Conservation (phyloP, 2,888 invertebrate genomes). For the Acanthosepion pharaonis region DNA sequence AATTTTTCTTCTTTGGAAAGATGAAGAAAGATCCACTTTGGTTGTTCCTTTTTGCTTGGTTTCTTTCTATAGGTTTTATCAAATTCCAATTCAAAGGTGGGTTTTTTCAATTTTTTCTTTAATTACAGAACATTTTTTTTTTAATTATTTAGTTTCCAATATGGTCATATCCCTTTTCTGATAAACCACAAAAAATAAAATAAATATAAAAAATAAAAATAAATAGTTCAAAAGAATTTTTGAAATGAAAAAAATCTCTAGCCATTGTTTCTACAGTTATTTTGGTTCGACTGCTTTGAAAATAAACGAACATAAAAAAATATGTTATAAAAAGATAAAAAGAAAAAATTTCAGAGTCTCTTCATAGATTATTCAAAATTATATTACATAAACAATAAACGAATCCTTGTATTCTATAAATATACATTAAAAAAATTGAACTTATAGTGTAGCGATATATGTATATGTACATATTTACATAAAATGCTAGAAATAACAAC, state of each 20-base stretch:
- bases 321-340: not conserved
- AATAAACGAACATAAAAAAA: not conserved
- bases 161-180: not conserved
- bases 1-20: not conserved
- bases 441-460: not conserved
- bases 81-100: not conserved
- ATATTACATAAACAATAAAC: constrained; percentile 33
- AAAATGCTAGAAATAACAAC: no score
- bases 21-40: not conserved
- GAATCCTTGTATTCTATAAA: not conserved
- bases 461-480: not conserved
- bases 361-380: constrained; percentile 6
- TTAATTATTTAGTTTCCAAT: not conserved
- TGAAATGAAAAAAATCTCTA: not conserved
- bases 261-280: not conserved
- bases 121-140: not conserved
- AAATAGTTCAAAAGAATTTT: not conserved
- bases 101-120: not conserved
- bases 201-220: not conserved
- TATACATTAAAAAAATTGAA: not conserved
- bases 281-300: not conserved
- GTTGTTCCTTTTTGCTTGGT: no score
- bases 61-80: not conserved
- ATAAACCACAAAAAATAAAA: not conserved
- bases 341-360: not conserved